Evolutionary conservation across 2,888 invertebrate genomes (phyloP), one percentile per base, ranked within the genome.

Genomic region (Timandra comae): DNA sequence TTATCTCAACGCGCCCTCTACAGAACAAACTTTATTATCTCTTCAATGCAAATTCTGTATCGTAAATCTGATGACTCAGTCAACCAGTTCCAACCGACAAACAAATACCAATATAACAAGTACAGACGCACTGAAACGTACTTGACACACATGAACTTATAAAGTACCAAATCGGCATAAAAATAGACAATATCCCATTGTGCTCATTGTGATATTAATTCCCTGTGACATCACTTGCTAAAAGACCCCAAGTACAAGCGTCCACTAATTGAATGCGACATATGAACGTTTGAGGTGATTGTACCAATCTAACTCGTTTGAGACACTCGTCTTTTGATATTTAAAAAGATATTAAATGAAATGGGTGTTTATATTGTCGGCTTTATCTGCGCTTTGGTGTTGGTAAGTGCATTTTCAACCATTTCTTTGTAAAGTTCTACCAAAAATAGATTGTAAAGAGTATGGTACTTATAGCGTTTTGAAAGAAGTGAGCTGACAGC

Each of bases 161-260:
- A 31, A 35, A 43, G 44, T 47, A 38, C 34, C 43, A 30, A 29
- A 38, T 30, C 48, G 39, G 41, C 50, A 49, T 39, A 41, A 45
- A 48, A 49, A 53, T 52, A 56, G 49, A 52, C 16, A 24, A 24
- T 24, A 24, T 50, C 48, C 46, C 46, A 56, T 61, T 62, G 64
- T 63, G 41, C 46, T 57, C 55, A 60, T 65, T 69, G 62, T 57
- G 60, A 44, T 58, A 51, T 53, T 61, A 65, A 72, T 53, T 56
- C 52, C 52, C 48, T 81, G n/a, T n/a, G 82, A 81, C 80, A 80
- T 82, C 82, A 84, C 65, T 50, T 43, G 47, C 64, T 64, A 67
- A 71, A 72, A 63, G 63, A 66, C 56, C 50, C 56, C 58, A 53
- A 70, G 63, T 56, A 61, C 51, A 57, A 55, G 66, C 61, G 68